A percentile compares a stretch with the other conserved stretches of the same genome.
Conservation (phyloP, 2,888 invertebrate genomes). For the Yponomeuta evonymella region DNA sequence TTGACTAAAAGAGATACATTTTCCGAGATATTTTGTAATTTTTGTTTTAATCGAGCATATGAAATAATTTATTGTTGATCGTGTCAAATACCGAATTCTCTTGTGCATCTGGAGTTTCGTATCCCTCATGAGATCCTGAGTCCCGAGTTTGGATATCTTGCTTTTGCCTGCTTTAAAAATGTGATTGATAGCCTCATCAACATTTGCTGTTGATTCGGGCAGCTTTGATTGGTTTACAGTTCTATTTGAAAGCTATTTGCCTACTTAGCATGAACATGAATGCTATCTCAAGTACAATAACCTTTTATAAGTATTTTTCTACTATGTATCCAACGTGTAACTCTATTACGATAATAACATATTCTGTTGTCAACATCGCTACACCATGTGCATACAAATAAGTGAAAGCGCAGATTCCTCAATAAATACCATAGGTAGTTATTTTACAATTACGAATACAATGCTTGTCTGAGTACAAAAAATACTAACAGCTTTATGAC, state of each 20-base stretch:
- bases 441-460: slow-evolving; percentile 8
- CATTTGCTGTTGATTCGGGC: too few relatives aligned
- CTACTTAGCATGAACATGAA: too few relatives aligned
- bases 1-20: too few relatives aligned
- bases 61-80: too few relatives aligned
- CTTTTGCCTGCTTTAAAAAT: neutral
- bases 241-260: neutral
- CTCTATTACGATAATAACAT: slow-evolving; percentile 13
- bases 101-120: too few relatives aligned
- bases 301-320: neutral
- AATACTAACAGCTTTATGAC: neutral
- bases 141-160: neutral
- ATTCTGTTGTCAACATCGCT: slow-evolving; percentile 19
- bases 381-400: slow-evolving; percentile 32
- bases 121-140: too few relatives aligned
- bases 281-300: neutral
- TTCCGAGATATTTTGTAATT: too few relatives aligned
- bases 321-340: slow-evolving; percentile 6
- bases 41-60: too few relatives aligned
- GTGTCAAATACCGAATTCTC: too few relatives aligned
- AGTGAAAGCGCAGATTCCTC: slow-evolving; percentile 37
- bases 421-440: slow-evolving; percentile 15
- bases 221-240: neutral
- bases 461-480: neutral
- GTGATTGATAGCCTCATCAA: neutral